Percentiles rank a stretch among this genome's conserved stretches.
These are phyloP conservation scores for Dasyprocta punctata DNA, from an alignment of 2,113 vertebrate genomes.

Conservation along the genomic window DNA sequence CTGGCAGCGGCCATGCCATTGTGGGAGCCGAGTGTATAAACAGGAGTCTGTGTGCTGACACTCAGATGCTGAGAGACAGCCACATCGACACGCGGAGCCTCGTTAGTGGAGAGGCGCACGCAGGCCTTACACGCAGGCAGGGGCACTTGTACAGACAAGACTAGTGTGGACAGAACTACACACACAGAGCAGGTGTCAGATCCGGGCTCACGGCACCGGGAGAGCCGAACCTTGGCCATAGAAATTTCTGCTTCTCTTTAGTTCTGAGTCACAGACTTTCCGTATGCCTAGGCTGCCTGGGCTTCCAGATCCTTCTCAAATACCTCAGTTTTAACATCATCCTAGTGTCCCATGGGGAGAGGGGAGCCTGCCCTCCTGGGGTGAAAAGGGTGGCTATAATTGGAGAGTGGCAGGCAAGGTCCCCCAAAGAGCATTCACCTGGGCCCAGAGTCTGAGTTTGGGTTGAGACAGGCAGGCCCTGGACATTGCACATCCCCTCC, in stretches of 20 bases:
- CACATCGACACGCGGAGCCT: not conserved
- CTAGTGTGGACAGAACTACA: not conserved
- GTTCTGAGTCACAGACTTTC: not conserved
- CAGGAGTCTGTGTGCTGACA: not conserved
- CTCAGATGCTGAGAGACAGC: not conserved
- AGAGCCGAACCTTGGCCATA: not conserved
- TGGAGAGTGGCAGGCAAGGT: not conserved
- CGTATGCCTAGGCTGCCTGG: not conserved
- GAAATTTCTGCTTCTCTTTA: not conserved
- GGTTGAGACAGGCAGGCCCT: not conserved
- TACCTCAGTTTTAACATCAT: not conserved
- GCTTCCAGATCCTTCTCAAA: not conserved
- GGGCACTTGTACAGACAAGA: not conserved
- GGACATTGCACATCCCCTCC: not conserved
- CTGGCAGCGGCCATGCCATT: fast-evolving
- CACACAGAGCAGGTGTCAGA: not conserved
- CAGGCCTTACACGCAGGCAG: not conserved
- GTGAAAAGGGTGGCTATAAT: no score
- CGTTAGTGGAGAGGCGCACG: no score
- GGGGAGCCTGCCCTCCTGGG: not conserved
- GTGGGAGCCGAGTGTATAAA: not conserved
- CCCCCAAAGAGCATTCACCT: not conserved
- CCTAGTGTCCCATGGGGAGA: not conserved
- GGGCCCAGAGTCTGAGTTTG: not conserved
- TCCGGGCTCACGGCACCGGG: not conserved